Evolutionary conservation across 1,140 invertebrate species (phyloP), one percentile per base, ranked within the genome.

Genomic region (Acromyrmex charruanus): DNA sequence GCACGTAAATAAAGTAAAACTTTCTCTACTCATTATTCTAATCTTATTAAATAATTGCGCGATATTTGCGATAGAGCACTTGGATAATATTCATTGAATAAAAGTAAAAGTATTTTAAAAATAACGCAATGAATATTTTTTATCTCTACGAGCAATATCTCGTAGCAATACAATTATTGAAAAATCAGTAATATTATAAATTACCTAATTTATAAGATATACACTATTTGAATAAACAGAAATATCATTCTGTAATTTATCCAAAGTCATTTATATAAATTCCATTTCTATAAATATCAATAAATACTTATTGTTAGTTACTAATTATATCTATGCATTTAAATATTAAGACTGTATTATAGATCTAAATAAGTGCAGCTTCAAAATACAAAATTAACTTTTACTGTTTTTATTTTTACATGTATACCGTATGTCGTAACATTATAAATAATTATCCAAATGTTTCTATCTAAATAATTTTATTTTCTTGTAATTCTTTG

Each of bases 1-100:
- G 16, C 65, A 16, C 55, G 49, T 77, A 66, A 82, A 79, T 74
- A 85, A 85, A 75, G 14, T 16, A 68, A 81, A 44, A 84, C 80
- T 84, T 75, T 84, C 80, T 84, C 80, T 25, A 69, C 44, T 49
- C 39, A 74, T n/a, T 39, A 75, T 61, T 84, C 39, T 9, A 44
- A 25, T 10, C 39, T 61, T 61, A 55, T 74, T 59, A 74, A 82
- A 82, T 72, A 74, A 82, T 59, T 74, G 25, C 61, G 12, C 21
- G 16, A 9, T 14, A 31, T 28, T 58, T 3, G 51, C 6, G 28
- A 82, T 74, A 25, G 14, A 25, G 9, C 18, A 74, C 7, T 9
- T 72, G 39, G 39, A 72, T 61, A 39, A 14, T 3, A 31, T 58
- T 44, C 12, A 10, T 2, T 3, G 16, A 74, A 61, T 63, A 75